These are phyloP conservation scores for Oreochromis mossambicus DNA, from an alignment of 2,797 vertebrate genomes.

Conservation along the genomic window DNA sequence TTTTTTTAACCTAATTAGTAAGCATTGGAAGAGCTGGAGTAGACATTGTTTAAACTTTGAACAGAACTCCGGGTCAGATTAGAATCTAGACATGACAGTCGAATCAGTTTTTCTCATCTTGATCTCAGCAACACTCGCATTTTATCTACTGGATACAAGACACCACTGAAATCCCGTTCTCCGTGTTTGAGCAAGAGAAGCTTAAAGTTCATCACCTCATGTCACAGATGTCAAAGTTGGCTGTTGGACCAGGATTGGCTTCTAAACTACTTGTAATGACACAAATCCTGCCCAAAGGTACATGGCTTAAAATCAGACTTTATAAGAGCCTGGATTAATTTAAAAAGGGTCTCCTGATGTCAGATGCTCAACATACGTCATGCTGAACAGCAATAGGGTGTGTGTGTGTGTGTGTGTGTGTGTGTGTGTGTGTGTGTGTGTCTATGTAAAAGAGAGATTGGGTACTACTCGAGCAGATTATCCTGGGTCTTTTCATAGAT, in stretches of 20 bases:
- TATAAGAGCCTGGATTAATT: neutral
- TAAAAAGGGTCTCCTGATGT: neutral
- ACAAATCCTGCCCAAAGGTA: neutral
- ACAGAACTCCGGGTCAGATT: neutral
- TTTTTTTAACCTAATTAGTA: neutral
- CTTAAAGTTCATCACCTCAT: neutral
- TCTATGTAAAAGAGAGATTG: neutral
- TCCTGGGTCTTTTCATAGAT: constrained; percentile 30
- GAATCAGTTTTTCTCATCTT: neutral
- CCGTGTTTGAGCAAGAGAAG: neutral
- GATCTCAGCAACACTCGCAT: neutral
- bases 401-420: too few species aligned
- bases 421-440: neutral
- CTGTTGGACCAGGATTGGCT: neutral
- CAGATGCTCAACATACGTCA: neutral
- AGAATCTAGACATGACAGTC: neutral
- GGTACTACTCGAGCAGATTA: constrained; percentile 19
- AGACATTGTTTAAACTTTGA: neutral
- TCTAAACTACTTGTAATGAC: neutral
- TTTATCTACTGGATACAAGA: neutral
- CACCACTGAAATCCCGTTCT: neutral
- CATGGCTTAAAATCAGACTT: neutral
- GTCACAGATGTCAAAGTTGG: neutral
- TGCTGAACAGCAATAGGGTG: neutral
- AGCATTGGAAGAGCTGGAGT: neutral